Evolutionary conservation across 2,113 vertebrate genomes (phyloP).

Genomic region (Coptodon bakossiorum): DNA sequence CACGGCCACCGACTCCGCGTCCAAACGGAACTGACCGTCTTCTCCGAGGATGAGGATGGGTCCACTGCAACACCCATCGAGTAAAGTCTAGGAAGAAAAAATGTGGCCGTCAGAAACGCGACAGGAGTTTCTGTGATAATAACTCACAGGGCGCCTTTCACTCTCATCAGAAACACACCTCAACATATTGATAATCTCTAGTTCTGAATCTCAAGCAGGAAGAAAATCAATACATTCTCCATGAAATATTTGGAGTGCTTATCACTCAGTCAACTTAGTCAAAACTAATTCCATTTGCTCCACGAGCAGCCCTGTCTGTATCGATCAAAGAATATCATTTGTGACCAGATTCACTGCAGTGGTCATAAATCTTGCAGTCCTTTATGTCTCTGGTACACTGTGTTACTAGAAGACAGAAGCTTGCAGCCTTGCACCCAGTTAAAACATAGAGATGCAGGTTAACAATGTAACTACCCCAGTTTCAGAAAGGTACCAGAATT

Average conservation of each 20-base stretch:
- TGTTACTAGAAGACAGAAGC: not conserved
- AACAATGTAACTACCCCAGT: not conserved
- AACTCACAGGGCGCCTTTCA: not conserved
- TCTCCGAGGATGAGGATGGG: slow-evolving; percentile 78
- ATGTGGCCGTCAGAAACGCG: not conserved
- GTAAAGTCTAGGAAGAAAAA: slow-evolving; percentile 74
- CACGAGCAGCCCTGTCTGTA: not conserved
- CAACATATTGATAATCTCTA: not conserved
- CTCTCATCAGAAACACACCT: not conserved
- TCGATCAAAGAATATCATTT: slow-evolving; percentile 33
- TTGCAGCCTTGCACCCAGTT: not conserved
- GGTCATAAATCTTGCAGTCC: slow-evolving; percentile 13
- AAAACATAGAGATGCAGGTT: not conserved
- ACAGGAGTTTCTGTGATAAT: not conserved
- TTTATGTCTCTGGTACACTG: not conserved
- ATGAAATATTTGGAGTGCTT: not conserved
- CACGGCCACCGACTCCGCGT: slow-evolving; percentile 79
- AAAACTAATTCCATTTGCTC: slow-evolving; percentile 20
- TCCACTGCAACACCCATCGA: slow-evolving; percentile 88
- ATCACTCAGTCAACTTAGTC: slow-evolving; percentile 1
- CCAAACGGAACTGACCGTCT: slow-evolving; percentile 79
- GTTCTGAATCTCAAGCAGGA: not conserved
- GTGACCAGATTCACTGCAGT: slow-evolving; percentile 27
- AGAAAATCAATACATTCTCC: slow-evolving; percentile 11
- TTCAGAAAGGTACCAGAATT: not conserved